Base-by-base conservation (phyloP, 2,797 vertebrate genomes). In the Cygnus olor region DNA sequence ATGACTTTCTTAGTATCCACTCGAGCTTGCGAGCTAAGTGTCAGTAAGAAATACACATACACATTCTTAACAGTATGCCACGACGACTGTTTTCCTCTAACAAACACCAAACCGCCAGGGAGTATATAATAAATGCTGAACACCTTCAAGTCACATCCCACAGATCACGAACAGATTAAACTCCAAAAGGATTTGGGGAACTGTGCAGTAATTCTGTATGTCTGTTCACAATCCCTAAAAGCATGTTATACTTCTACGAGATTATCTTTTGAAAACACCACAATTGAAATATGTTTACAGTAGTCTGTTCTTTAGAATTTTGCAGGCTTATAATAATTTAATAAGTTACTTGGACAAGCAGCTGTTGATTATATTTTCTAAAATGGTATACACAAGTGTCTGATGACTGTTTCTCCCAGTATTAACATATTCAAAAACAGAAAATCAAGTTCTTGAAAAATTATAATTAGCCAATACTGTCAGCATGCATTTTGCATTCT, bases 191-290 rank as follows among this genome's bases (percentile, higher is more conserved):
- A 85, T 69, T 57, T 65, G 5, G 28, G 73, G 45, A 42, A 14
- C 66, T 16, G 25, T 1, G 38, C 40, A 73, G 16, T 36, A 66
- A 87, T 89, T 84, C 90, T 16, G 11, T 10, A 19, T 18, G 68
- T 9, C 51, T 82, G 78, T 42, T 81, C 65, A 56, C 88, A 88
- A 58, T 27, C 66, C 66, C 56, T 19, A 30, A 44, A 44, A 49
- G 61, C 82, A 51, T 40, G 71, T 49, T 53, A 9, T 3, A 45
- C 56, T 58, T 24, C 18, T 30, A 71, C 38, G 54, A 68, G 77
- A 94, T 78, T 86, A 40, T 74, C 79, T 63, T 71, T 61, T 68
- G 79, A 40, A 85, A 91, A 89, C 71, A 38, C 70, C 11, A 36
- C 51, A 80, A 51, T 4, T 34, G n/a, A 30, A 88, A n/a, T 28